Conservation (phyloP, 2,113 vertebrate genomes). For the Girardinichthys multiradiatus region DNA sequence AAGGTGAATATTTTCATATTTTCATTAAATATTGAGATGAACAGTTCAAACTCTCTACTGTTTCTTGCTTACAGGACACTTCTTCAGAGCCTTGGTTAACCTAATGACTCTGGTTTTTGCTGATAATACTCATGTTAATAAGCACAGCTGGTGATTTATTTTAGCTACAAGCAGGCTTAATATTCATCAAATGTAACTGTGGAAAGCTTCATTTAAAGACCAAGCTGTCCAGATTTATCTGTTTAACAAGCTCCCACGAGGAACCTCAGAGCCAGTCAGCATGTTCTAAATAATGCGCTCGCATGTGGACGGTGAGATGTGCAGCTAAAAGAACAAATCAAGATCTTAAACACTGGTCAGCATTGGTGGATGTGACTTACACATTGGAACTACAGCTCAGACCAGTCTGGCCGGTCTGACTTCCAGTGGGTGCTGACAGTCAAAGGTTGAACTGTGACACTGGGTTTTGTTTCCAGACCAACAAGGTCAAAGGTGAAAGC, state of each 20-base stretch:
- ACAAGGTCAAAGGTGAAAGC: conserved; percentile 42
- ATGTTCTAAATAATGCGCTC: conserved; percentile 22
- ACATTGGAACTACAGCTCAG: background rate
- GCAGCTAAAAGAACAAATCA: conserved; percentile 10
- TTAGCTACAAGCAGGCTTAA: background rate
- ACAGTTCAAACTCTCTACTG: background rate
- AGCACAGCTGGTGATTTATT: conserved; percentile 11
- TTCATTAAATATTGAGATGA: background rate
- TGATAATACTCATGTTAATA: background rate
- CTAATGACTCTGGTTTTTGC: background rate
- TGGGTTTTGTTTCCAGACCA: conserved; percentile 29
- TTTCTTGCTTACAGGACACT: background rate
- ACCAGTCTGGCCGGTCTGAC: background rate
- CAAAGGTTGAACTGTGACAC: conserved; percentile 18
- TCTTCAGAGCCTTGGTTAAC: background rate
- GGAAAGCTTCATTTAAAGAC: conserved; percentile 32
- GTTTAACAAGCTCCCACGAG: conserved; percentile 55
- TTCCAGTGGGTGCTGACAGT: background rate
- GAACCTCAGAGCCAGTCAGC: conserved; percentile 37
- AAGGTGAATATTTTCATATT: background rate
- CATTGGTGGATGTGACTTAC: background rate
- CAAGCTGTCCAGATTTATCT: conserved; percentile 28
- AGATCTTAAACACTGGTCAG: background rate
- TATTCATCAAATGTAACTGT: conserved; percentile 6
- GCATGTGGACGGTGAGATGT: background rate